Evolutionary conservation across 2,113 vertebrate species (phyloP).

Genomic region (Columba livia): DNA sequence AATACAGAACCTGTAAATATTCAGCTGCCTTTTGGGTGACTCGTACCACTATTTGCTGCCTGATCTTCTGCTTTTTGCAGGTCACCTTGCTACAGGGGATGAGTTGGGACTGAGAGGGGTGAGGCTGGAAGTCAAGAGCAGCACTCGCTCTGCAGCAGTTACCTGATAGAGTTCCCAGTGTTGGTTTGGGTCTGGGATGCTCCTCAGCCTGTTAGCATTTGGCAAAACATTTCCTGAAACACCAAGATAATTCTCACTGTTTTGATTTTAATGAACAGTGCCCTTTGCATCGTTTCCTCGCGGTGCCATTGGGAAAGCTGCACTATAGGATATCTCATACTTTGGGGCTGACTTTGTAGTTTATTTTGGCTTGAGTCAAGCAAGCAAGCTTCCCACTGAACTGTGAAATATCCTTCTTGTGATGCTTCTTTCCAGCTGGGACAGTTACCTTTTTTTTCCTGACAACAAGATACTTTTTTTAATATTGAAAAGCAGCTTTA

Average conservation of each 20-base stretch:
- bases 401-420: not conserved
- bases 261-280: not conserved
- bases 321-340: fast-evolving
- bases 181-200: not conserved
- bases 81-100: fast-evolving
- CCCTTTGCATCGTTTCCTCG: not conserved
- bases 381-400: not conserved
- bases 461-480: not conserved
- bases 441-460: not conserved
- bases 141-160: not conserved
- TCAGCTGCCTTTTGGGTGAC: not conserved
- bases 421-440: not conserved
- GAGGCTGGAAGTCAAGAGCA: not conserved
- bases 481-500: not conserved
- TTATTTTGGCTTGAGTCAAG: not conserved
- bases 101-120: not conserved
- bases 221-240: not conserved
- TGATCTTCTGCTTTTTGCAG: not conserved
- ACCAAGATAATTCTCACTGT: not conserved
- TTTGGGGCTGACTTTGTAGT: not conserved
- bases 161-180: fast-evolving
- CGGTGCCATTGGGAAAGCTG: not conserved
- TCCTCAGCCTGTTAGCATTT: not conserved
- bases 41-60: not conserved
- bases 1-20: fast-evolving